Conservation (phyloP, 2,797 vertebrate genomes). For the Gymnopithys bicolor region DNA sequence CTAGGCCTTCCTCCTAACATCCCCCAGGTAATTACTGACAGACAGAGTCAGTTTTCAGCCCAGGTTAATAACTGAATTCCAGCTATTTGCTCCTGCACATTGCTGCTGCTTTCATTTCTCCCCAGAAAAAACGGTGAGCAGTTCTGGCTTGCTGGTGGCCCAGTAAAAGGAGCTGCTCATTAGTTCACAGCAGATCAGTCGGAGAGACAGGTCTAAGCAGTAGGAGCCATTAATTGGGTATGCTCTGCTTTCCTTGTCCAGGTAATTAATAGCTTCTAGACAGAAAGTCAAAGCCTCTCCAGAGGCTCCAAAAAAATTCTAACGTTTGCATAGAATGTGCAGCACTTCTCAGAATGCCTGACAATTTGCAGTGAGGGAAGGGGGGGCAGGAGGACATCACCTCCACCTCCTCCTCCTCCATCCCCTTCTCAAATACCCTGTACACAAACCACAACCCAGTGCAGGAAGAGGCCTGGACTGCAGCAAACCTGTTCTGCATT, state of each 20-base stretch:
- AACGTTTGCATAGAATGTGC: not conserved
- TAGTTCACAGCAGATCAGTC: slow-evolving; percentile 16
- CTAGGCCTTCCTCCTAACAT: not conserved
- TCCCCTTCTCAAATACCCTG: fast-evolving
- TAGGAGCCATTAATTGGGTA: slow-evolving; percentile 30
- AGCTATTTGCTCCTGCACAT: not conserved
- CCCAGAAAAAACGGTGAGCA: not conserved
- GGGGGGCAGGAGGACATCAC: not conserved
- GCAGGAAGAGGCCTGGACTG: not conserved
- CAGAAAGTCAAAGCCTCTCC: slow-evolving; percentile 56
- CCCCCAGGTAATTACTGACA: not conserved
- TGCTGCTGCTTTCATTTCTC: slow-evolving; percentile 22
- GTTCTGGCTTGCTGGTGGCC: slow-evolving; percentile 6
- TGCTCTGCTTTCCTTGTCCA: slow-evolving; percentile 24
- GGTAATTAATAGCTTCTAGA: slow-evolving; percentile 63
- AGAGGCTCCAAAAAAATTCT: slow-evolving; percentile 4
- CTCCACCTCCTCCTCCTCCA: not conserved
- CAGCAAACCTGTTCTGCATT: not conserved
- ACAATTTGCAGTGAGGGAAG: not conserved
- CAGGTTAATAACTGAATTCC: slow-evolving; percentile 34
- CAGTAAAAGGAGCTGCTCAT: slow-evolving; percentile 22
- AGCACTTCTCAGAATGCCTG: not conserved
- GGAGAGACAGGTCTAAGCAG: not conserved
- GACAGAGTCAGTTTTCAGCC: not conserved
- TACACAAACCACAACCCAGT: not conserved